phyloP scores from a whole-genome alignment of 2,113 vertebrate species.

The Trochalopteron elliotii region DNA sequence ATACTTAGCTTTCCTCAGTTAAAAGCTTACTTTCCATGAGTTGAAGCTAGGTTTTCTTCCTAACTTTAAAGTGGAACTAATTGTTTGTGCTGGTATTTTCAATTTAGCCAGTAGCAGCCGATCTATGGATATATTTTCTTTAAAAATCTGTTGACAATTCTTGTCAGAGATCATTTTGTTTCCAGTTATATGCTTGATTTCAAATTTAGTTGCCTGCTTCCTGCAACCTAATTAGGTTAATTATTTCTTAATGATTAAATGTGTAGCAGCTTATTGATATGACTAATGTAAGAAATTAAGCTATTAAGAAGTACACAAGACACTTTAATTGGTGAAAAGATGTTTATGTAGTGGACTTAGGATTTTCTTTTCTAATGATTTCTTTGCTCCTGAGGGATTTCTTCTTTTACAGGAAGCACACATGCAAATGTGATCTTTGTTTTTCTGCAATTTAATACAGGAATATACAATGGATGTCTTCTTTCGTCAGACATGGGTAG shows the following conservation, averaged over 20 bases:
- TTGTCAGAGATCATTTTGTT: constrained; percentile 50
- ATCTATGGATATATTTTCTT: background rate
- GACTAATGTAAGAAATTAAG: constrained; percentile 46
- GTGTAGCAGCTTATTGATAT: constrained; percentile 49
- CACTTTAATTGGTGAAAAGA: constrained; percentile 33
- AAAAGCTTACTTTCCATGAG: background rate
- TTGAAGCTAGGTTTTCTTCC: background rate
- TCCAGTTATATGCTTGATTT: constrained; percentile 29
- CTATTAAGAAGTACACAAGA: constrained; percentile 15
- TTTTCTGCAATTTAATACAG: constrained; percentile 71
- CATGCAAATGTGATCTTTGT: constrained; percentile 12
- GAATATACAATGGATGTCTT: constrained; percentile 99
- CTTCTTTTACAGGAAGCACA: background rate
- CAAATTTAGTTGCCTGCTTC: constrained; percentile 30
- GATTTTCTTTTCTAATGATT: constrained; percentile 16
- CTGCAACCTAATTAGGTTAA: constrained; percentile 61
- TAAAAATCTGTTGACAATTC: constrained; percentile 22
- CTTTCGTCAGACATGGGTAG: constrained; percentile 98
- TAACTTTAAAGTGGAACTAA: constrained; percentile 19
- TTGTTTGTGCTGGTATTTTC: background rate
- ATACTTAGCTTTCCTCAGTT: background rate
- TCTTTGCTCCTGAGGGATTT: constrained; percentile 6
- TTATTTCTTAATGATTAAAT: constrained; percentile 55
- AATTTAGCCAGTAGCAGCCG: background rate
- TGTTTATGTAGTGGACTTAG: constrained; percentile 15